Evolutionary conservation across 2,113 vertebrate genomes (phyloP), one percentile per base, ranked within the genome.

Genomic region (Romanogobio albipinnatus): DNA sequence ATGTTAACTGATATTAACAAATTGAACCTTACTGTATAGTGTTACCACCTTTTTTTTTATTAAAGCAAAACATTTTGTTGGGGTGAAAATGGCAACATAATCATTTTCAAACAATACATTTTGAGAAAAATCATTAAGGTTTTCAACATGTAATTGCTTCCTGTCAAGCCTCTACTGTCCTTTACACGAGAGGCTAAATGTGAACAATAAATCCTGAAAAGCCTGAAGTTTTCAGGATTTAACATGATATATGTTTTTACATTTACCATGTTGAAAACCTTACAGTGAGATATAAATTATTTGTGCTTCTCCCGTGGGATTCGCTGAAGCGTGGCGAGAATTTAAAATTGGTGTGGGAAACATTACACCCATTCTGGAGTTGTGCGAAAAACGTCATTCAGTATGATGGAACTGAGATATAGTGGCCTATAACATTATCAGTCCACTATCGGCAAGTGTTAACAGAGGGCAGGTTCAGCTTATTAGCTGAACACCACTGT

Each of bases 401-500:
- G 19, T 76, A 43, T 56, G 36, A 36, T 75, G 62, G 43, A 59
- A 58, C 19, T 53, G 24, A 75, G 70, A 86, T 75, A 53, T 36
- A 80, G 71, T 61, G 76, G 78, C 81, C 86, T 29, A 39, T 7
- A 62, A 82, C 81, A 47, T 84, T 62, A 78, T 80, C 85, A 82
- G 80, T 53, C 22, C 9, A 36, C 76, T 39, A 66, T 86, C 81
- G 36, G 70, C 59, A 84, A 83, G 56, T 76, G 64, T 85, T 91
- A 85, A 86, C 51, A 61, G 76, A 77, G 76, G 56, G 74, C 62
- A 58, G 9, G n/a, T 77, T 86, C 85, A 84, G 29, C 68, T 83
- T 85, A 91, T 92, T 90, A 87, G 85, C 90, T 76, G 66, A 39
- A 86, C 82, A 87, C 70, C 78, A 75, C 68, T 81, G 83, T 76